Conservation (phyloP, 2,888 invertebrate species). For the Hartigia nigra region DNA sequence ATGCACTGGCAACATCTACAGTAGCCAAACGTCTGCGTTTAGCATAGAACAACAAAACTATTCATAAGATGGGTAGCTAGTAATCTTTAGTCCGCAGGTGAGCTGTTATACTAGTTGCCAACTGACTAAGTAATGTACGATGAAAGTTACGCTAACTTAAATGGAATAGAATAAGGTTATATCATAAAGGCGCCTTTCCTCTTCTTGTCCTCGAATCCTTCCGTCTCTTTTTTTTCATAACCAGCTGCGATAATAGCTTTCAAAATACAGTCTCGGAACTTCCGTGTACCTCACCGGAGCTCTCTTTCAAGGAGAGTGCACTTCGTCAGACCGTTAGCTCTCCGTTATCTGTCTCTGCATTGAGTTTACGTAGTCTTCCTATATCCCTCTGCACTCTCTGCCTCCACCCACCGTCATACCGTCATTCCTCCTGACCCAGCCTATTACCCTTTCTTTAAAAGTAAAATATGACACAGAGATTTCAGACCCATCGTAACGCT, state of each 20-base stretch:
- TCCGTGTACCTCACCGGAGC: conserved; percentile 9
- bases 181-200: conserved; percentile 15
- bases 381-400: not conserved
- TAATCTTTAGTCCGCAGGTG: not conserved
- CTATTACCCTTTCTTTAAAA: not conserved
- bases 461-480: not conserved
- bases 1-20: not conserved
- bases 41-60: not conserved
- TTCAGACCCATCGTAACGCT: not conserved
- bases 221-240: conserved; percentile 23
- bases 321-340: conserved; percentile 6
- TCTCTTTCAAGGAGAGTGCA: conserved; percentile 15
- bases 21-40: not conserved
- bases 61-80: not conserved
- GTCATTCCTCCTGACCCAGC: not conserved
- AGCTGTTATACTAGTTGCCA: not conserved
- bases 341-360: conserved; percentile 1
- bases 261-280: conserved; percentile 35
- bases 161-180: conserved; percentile 24
- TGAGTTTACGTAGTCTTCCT: conserved; percentile 7
- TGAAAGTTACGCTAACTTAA: conserved; percentile 23
- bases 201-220: not conserved
- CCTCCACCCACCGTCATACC: no score
- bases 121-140: conserved; percentile 12
- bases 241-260: conserved; percentile 38